Evolutionary conservation across 1,140 invertebrate species (phyloP).

Genomic region (Bombus difficillimus): DNA sequence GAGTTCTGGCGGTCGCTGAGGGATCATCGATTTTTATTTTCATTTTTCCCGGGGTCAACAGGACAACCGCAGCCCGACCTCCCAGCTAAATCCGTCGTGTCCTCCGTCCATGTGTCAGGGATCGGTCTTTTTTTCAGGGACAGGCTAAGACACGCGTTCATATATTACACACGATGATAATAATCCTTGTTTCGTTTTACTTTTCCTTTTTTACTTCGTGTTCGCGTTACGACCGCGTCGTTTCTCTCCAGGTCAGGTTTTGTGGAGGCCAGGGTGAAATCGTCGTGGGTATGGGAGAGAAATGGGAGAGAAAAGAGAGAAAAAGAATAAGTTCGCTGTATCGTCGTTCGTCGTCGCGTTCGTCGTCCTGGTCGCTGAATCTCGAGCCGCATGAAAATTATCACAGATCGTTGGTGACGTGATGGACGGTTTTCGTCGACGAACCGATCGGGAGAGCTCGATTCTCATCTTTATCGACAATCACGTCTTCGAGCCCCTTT

Average conservation of each 20-base stretch:
- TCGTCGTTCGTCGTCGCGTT: slow-evolving; percentile 57
- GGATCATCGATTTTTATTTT: not conserved
- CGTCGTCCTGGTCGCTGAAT: slow-evolving; percentile 39
- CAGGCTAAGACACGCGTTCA: slow-evolving; percentile 57
- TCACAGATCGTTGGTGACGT: slow-evolving; percentile 61
- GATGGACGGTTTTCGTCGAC: slow-evolving; percentile 6
- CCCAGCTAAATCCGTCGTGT: slow-evolving; percentile 25
- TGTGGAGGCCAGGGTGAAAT: slow-evolving; percentile 21
- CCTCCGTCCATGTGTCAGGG: not conserved
- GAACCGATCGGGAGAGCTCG: not conserved
- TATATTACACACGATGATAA: slow-evolving; percentile 73
- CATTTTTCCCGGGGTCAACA: not conserved
- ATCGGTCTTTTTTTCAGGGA: slow-evolving; percentile 1
- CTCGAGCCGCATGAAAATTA: slow-evolving; percentile 40
- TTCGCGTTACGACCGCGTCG: slow-evolving; percentile 60
- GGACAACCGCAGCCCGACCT: slow-evolving; percentile 16
- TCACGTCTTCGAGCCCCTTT: not conserved
- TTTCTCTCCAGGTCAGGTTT: slow-evolving; percentile 33
- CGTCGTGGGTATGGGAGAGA: not conserved
- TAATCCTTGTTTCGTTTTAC: slow-evolving; percentile 63
- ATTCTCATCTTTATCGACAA: not conserved
- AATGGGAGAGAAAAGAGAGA: not conserved
- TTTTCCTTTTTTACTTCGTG: not conserved
- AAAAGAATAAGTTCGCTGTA: slow-evolving; percentile 5
- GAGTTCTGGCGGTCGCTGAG: slow-evolving; percentile 39